Conservation (phyloP, 2,888 invertebrate species). For the Frankliniella intonsa region DNA sequence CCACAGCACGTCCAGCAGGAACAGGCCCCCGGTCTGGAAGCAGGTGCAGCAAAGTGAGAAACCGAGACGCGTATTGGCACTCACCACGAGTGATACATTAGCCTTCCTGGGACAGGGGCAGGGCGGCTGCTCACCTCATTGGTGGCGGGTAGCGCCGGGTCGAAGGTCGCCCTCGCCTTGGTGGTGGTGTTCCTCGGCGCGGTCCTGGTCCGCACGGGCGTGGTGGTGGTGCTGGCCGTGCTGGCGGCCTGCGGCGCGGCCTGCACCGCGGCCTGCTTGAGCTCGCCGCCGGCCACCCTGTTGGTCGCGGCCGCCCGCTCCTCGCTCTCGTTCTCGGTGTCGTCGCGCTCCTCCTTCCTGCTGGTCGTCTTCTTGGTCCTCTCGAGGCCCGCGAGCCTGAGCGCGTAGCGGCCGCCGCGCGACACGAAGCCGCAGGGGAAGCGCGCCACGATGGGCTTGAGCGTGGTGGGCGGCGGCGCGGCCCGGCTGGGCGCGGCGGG, state of each 20-base stretch:
- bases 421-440: slow-evolving; percentile 68
- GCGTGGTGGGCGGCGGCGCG: slow-evolving; percentile 30
- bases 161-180: background rate
- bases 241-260: background rate
- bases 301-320: background rate
- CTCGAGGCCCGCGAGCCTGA: slow-evolving; percentile 46
- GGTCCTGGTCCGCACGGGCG: background rate
- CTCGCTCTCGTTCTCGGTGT: slow-evolving; percentile 13
- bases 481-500: slow-evolving; percentile 43
- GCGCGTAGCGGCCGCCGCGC: slow-evolving; percentile 61
- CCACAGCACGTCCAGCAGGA: slow-evolving; percentile 71
- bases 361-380: background rate
- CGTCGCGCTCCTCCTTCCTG: background rate
- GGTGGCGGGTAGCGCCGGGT: slow-evolving; percentile 1
- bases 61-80: background rate
- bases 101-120: background rate
- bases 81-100: background rate
- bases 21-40: slow-evolving; percentile 37
- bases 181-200: background rate
- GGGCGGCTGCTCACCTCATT: background rate
- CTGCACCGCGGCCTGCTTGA: background rate
- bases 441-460: slow-evolving; percentile 33
- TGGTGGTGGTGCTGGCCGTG: background rate
- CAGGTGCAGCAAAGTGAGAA: background rate
- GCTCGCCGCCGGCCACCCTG: background rate